Evolutionary conservation across 1,140 invertebrate species (phyloP).

Genomic region (Cydia splendana): DNA sequence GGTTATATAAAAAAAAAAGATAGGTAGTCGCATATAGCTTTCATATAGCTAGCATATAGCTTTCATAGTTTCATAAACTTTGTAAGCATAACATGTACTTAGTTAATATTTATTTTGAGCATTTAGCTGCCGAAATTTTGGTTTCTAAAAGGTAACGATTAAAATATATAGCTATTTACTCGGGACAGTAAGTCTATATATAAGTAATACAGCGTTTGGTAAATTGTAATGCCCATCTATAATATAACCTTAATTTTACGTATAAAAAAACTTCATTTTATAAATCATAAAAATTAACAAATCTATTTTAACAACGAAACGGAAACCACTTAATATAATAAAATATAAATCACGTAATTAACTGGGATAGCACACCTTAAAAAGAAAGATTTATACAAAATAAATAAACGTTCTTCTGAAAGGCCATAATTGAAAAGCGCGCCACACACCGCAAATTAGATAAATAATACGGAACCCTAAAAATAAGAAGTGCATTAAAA

Average conservation of each 20-base stretch:
- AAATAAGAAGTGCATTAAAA: no score
- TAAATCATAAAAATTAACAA: background rate
- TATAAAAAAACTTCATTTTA: background rate
- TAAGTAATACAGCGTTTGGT: background rate
- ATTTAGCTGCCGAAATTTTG: background rate
- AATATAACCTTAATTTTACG: background rate
- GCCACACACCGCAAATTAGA: no score
- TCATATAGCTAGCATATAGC: background rate
- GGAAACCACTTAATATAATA: background rate
- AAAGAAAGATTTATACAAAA: background rate
- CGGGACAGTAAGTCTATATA: background rate
- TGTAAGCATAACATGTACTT: background rate
- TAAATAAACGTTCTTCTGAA: background rate
- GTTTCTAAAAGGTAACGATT: background rate
- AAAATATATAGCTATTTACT: background rate
- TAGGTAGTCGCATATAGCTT: background rate
- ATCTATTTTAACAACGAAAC: background rate
- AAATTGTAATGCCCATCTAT: background rate
- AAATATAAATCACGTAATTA: background rate
- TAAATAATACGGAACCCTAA: no score
- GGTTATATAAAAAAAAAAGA: no score
- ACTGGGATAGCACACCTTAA: background rate
- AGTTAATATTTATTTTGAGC: conserved; percentile 2
- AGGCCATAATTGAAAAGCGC: background rate
- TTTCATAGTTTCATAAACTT: background rate